These are phyloP conservation scores for Drosophila santomea DNA, from an alignment of 1,140 invertebrate species.

Conservation along the genomic window DNA sequence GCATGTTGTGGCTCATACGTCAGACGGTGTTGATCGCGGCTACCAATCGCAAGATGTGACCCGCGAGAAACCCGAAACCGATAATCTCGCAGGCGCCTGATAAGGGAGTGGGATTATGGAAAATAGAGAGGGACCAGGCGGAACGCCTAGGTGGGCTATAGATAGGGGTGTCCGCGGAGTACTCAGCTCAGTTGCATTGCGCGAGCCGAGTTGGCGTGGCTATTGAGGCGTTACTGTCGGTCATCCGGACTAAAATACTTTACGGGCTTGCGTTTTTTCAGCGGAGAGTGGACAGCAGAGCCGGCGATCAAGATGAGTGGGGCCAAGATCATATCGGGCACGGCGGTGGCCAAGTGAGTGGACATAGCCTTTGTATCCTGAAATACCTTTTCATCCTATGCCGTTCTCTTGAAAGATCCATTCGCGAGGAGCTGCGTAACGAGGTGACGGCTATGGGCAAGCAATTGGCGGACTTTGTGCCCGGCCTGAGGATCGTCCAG, in stretches of 20 bases:
- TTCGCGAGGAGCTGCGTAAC: conserved; percentile 88
- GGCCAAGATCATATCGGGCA: conserved; percentile 87
- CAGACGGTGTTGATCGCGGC: conserved; percentile 39
- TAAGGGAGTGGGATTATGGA: conserved; percentile 53
- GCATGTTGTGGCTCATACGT: conserved; percentile 37
- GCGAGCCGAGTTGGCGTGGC: conserved; percentile 55
- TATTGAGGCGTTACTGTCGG: conserved; percentile 24
- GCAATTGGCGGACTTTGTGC: conserved; percentile 88
- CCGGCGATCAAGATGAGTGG: conserved; percentile 59
- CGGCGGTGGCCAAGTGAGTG: conserved; percentile 86
- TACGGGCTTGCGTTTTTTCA: conserved; percentile 50
- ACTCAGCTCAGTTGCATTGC: conserved; percentile 65
- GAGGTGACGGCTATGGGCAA: conserved; percentile 88
- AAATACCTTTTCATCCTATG: neutral
- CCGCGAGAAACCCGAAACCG: conserved; percentile 62
- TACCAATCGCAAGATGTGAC: conserved; percentile 59
- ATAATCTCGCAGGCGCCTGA: conserved; percentile 57
- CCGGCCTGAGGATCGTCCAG: conserved; percentile 93
- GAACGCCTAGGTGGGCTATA: conserved; percentile 48
- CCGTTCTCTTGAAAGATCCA: conserved; percentile 87
- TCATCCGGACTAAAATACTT: conserved; percentile 18
- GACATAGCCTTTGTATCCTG: too few species aligned
- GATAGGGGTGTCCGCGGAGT: conserved; percentile 44
- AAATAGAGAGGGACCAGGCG: conserved; percentile 18
- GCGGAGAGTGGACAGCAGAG: conserved; percentile 23